Percentiles rank a stretch among this genome's conserved stretches.
These are phyloP conservation scores for Protobothrops mucrosquamatus DNA, from an alignment of 2,113 vertebrate genomes.

Conservation along the genomic window DNA sequence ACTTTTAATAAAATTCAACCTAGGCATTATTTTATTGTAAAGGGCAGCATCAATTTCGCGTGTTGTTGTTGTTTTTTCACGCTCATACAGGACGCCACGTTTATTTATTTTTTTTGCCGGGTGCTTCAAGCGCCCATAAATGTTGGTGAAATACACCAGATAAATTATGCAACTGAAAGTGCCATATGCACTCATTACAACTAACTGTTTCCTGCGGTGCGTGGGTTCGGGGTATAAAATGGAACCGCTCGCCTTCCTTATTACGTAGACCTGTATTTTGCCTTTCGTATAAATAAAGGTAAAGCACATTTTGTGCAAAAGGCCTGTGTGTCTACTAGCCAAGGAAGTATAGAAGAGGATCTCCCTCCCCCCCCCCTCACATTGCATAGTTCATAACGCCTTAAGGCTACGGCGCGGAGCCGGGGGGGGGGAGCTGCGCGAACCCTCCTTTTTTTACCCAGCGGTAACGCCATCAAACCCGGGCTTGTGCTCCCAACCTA, in stretches of 20 bases:
- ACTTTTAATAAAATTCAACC: background rate
- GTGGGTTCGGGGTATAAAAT: background rate
- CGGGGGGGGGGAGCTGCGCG: too few relatives aligned
- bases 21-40: background rate
- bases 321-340: background rate
- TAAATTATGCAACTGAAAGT: background rate
- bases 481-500: slow-evolving; percentile 36
- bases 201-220: too few relatives aligned
- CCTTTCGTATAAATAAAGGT: background rate
- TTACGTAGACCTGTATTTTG: background rate
- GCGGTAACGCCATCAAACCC: background rate
- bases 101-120: slow-evolving; percentile 41
- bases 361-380: too few relatives aligned
- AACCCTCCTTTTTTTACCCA: background rate
- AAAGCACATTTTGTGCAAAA: background rate
- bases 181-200: background rate
- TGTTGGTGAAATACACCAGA: background rate
- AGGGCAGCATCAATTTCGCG: slow-evolving; percentile 23
- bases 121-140: background rate
- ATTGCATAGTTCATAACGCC: background rate
- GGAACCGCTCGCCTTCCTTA: background rate
- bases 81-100: slow-evolving; percentile 56
- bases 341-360: background rate
- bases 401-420: background rate
- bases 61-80: background rate